Percentiles rank a stretch among this genome's conserved stretches.
Conservation (phyloP, 2,113 vertebrate genomes). For the Eudorcas thomsonii region DNA sequence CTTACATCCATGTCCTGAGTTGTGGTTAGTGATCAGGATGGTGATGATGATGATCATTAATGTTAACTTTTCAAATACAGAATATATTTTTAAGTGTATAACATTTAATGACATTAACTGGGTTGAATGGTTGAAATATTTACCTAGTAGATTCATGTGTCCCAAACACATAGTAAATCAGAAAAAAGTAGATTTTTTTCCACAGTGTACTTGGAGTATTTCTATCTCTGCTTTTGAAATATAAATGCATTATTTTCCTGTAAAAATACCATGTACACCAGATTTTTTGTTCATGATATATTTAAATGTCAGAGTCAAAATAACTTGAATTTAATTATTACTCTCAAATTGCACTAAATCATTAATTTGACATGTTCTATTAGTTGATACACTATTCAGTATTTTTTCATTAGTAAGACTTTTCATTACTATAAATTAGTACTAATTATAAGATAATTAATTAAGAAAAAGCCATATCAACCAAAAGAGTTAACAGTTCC, state of each 20-base stretch:
- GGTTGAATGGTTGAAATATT: background rate
- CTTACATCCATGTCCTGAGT: background rate
- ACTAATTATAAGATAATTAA: slow-evolving; percentile 26
- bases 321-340: background rate
- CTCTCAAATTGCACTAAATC: background rate
- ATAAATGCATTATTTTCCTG: background rate
- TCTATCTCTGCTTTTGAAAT: background rate
- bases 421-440: slow-evolving; percentile 12
- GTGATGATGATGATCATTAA: background rate
- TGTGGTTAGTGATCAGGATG: background rate
- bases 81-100: background rate
- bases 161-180: background rate
- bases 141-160: background rate
- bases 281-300: background rate
- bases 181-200: background rate
- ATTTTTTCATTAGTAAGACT: slow-evolving; percentile 28
- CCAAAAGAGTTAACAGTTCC: background rate
- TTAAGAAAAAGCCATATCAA: background rate
- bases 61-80: background rate
- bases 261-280: background rate
- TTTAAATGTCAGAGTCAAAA: slow-evolving; percentile 7
- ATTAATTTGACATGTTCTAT: background rate
- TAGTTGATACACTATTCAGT: slow-evolving; percentile 15
- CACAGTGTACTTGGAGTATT: background rate
- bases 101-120: background rate